Percentiles rank a stretch among this genome's conserved stretches.
Evolutionary conservation across 2,113 vertebrate species (phyloP).

Genomic region (Solea solea): DNA sequence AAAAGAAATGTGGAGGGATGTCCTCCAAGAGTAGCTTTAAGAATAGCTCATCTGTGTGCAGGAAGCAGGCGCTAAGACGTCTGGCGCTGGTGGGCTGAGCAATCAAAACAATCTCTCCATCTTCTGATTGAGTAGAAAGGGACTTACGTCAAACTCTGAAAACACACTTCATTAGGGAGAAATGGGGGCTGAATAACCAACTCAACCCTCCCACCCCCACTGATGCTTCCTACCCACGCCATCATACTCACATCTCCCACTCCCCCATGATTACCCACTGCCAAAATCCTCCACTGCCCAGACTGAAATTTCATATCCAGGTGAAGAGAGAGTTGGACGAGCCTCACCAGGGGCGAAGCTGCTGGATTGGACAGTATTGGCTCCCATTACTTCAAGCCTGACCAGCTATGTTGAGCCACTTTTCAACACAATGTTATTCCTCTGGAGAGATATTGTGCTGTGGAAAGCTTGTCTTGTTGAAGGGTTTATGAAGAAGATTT

Average conservation of each 20-base stretch:
- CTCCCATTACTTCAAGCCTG: background rate
- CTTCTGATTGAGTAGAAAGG: constrained; percentile 63
- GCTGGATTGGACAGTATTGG: background rate
- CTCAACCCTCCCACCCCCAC: background rate
- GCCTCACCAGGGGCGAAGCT: background rate
- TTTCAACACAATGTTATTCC: background rate
- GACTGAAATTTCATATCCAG: background rate
- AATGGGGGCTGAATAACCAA: background rate
- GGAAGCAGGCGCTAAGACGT: constrained; percentile 72
- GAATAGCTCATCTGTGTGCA: constrained; percentile 67
- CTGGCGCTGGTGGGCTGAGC: constrained; percentile 70
- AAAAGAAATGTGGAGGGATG: constrained; percentile 33
- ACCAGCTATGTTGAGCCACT: background rate
- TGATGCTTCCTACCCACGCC: background rate
- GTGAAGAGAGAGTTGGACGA: background rate
- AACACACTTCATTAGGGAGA: constrained; percentile 36
- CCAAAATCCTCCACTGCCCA: background rate
- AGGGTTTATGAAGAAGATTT: background rate
- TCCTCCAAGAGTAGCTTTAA: constrained; percentile 57
- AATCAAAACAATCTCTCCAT: constrained; percentile 76
- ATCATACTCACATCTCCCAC: background rate
- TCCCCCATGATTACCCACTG: background rate
- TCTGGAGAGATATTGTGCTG: background rate
- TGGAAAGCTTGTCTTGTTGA: background rate
- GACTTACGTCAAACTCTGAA: constrained; percentile 48